Evolutionary conservation across 2,113 vertebrate species (phyloP), one percentile per base, ranked within the genome.

Genomic region (Agelaius tricolor): DNA sequence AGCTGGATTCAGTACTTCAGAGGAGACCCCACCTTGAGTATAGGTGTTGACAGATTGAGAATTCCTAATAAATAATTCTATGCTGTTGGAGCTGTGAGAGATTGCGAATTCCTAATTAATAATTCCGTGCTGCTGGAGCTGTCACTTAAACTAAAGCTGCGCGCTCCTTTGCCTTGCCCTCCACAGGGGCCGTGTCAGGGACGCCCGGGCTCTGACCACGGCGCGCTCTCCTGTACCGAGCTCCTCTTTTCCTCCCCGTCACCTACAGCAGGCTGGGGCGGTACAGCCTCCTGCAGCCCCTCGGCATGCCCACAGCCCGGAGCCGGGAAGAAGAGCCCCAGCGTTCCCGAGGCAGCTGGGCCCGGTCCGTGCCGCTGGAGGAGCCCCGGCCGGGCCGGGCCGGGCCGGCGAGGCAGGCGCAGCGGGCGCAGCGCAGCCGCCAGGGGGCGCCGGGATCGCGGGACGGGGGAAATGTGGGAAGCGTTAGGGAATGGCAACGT

Each of bases 401-500:
- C 26, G 15, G 15, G 22, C 47, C 47, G 47, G 47, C 26, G 49
- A 51, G 49, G 49, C 49, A 24, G 49, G 49, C 13, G 49, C 49
- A 24, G 49, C 14, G 24, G 43, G 43, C 8, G 44, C 44, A 46
- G 47, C 21, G 39, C 9, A 6, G 59, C 82, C 69, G 59, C 41
- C n/a, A 84, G 82, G 82, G 71, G 83, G 44, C 8, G 72, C 51
- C 10, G 17, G 24, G 51, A 6, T 20, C 1, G 61, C 35, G 31
- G 44, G 31, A 5, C 43, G 8, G 52, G 10, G 62, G 14, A 21
- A 9, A 3, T 1, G 0, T 1, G 78, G 69, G 62, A 30, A 30
- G 55, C 15, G 23, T 0, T 1, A 0, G 55, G 41, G 13, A 65
- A 61, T 7, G 41, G 8, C 96, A 8, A 2, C 24, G 22, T 37